phyloP scores from a whole-genome alignment of 2,888 invertebrate species.

The Orthonychiurus folsomi region DNA sequence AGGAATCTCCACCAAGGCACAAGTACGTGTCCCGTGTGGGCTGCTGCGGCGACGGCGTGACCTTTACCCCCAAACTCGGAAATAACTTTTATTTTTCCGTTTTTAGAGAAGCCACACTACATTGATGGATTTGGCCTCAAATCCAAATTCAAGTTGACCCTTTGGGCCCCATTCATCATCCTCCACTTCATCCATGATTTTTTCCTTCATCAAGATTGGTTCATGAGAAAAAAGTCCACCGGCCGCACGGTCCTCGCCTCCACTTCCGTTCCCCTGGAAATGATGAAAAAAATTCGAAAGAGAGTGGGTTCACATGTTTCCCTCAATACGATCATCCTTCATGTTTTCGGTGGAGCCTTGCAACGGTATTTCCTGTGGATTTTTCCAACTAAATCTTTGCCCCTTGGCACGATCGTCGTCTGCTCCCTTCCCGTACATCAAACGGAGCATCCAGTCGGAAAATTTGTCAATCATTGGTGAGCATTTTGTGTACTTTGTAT shows the following conservation, averaged over 20 bases:
- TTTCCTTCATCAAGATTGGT: neutral
- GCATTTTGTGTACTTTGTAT: no score
- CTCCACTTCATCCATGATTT: slow-evolving; percentile 4
- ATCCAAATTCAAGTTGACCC: neutral
- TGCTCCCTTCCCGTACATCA: neutral
- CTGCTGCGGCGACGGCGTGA: no score
- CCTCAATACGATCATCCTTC: neutral
- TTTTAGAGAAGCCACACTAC: neutral
- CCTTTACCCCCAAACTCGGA: no score
- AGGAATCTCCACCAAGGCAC: no score
- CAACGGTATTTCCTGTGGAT: neutral
- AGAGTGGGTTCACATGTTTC: slow-evolving; percentile 3
- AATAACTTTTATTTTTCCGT: neutral
- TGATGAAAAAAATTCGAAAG: neutral
- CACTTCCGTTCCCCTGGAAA: neutral
- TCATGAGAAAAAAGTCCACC: neutral
- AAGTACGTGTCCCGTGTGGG: no score
- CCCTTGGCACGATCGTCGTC: neutral
- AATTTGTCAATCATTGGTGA: slow-evolving; percentile 2
- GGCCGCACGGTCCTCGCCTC: neutral
- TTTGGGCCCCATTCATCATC: slow-evolving; percentile 6
- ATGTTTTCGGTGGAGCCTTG: neutral
- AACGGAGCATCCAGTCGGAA: neutral
- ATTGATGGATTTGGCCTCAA: neutral
- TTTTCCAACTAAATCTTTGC: neutral